A percentile compares a stretch with the other conserved stretches of the same genome.
Evolutionary conservation across 2,797 vertebrate genomes (phyloP).

Genomic region (Podargus strigoides): DNA sequence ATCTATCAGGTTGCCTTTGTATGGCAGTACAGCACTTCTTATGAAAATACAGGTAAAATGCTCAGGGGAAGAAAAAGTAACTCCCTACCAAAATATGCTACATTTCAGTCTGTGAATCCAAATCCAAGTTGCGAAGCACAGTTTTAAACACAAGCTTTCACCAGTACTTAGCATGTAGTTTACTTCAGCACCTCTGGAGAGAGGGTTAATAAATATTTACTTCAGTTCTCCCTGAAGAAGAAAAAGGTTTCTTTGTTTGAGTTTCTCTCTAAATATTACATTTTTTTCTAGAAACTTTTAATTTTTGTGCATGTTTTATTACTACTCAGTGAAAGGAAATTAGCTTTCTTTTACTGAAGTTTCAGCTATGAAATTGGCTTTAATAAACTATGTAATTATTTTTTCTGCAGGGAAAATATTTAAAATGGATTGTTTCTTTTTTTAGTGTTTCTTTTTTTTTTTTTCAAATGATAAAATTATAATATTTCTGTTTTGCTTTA

Average conservation of each 20-base stretch:
- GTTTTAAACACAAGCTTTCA: not conserved
- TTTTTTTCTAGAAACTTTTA: slow-evolving; percentile 9
- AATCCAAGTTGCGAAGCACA: accelerated
- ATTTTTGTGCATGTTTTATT: slow-evolving; percentile 28
- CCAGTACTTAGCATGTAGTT: not conserved
- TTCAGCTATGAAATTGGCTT: slow-evolving; percentile 16
- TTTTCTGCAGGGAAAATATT: slow-evolving; percentile 32
- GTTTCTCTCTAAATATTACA: not conserved
- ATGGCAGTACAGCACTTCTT: not conserved
- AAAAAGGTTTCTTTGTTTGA: slow-evolving; percentile 25
- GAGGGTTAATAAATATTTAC: not conserved
- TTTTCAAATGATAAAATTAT: not conserved
- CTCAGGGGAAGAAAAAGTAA: accelerated
- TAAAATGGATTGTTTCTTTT: slow-evolving; percentile 5
- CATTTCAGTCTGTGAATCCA: not conserved
- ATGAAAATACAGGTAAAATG: not conserved
- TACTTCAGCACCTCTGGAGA: not conserved
- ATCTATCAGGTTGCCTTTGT: not conserved
- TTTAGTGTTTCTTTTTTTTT: not conserved
- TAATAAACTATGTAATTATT: slow-evolving; percentile 36
- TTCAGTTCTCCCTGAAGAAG: not conserved
- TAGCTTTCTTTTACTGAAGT: slow-evolving; percentile 17
- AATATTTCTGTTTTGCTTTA: slow-evolving; percentile 28
- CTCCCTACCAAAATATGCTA: accelerated
- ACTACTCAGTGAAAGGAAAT: not conserved